Evolutionary conservation across 53 echinoderm and acorn worm genomes (phyloP).

Genomic region (Zoroaster sp.): DNA sequence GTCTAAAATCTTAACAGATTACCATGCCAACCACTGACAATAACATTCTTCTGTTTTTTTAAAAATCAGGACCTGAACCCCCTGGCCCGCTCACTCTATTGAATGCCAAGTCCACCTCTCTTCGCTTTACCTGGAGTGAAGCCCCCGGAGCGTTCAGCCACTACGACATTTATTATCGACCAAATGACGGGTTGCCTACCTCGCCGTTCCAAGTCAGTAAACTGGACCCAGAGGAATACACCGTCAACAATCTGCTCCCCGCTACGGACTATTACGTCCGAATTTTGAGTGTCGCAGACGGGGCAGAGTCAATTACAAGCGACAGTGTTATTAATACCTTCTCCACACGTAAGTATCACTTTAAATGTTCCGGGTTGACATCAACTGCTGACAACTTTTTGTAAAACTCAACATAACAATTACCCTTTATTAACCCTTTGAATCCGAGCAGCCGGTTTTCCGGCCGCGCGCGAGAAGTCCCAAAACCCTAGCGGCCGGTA

Average conservation of each 20-base stretch:
- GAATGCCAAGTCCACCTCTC: not conserved
- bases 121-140: conserved; percentile 21
- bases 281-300: not conserved
- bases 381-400: too few relatives aligned
- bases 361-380: too few relatives aligned
- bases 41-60: not conserved
- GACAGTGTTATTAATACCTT: not conserved
- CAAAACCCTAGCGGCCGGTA: too few relatives aligned
- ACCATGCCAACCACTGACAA: not conserved
- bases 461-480: too few relatives aligned
- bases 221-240: not conserved
- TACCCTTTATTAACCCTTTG: too few relatives aligned
- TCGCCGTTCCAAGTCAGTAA: not conserved
- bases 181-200: conserved; percentile 26
- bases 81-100: not conserved
- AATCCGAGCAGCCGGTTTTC: too few relatives aligned
- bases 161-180: conserved; percentile 65
- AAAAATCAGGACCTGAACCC: conserved; percentile 5
- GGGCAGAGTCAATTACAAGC: not conserved
- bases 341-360: conserved; percentile 8
- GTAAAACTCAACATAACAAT: too few relatives aligned
- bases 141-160: conserved; percentile 31
- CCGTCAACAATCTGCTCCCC: conserved; percentile 20
- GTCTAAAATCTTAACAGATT: too few relatives aligned
- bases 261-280: conserved; percentile 42